Percentiles rank a stretch among this genome's conserved stretches.
Evolutionary conservation across 2,888 invertebrate genomes (phyloP).

Genomic region (Lamproptera curius): DNA sequence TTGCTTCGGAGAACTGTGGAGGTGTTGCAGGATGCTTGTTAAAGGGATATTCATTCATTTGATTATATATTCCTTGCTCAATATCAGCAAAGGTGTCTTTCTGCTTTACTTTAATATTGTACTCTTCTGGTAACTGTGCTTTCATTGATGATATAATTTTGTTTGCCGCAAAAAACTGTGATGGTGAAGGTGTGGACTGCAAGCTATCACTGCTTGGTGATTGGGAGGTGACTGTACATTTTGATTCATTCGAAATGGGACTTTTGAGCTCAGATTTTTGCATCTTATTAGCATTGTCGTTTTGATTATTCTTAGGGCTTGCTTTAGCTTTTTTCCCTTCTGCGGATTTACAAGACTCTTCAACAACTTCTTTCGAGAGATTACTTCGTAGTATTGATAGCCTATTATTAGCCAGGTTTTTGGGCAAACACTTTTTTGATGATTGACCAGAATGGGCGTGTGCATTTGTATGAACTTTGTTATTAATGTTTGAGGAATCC

Average conservation of each 20-base stretch:
- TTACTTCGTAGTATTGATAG: conserved; percentile 26
- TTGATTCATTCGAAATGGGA: conserved; percentile 45
- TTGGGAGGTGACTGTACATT: conserved; percentile 38
- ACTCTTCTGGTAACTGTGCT: conserved; percentile 65
- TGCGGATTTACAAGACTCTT: conserved; percentile 26
- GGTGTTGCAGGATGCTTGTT: conserved; percentile 67
- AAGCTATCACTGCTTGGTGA: conserved; percentile 58
- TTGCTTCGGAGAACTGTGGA: conserved; percentile 69
- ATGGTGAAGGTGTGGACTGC: conserved; percentile 58
- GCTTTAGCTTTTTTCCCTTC: conserved; percentile 28
- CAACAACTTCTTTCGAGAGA: conserved; percentile 26
- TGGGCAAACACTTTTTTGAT: conserved; percentile 30
- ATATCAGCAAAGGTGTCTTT: conserved; percentile 69
- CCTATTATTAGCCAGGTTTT: conserved; percentile 24
- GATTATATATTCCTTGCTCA: conserved; percentile 62
- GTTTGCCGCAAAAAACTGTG: conserved; percentile 67
- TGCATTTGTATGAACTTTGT: background rate
- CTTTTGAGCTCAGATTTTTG: conserved; percentile 39
- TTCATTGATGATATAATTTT: conserved; percentile 71
- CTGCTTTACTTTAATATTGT: conserved; percentile 47
- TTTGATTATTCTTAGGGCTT: conserved; percentile 35
- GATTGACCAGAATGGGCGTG: conserved; percentile 24
- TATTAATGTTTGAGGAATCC: background rate
- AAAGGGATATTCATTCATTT: conserved; percentile 61
- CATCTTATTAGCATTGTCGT: conserved; percentile 35